Evolutionary conservation across 1,140 invertebrate species (phyloP).

Genomic region (Scaptodrosophila lebanonensis): DNA sequence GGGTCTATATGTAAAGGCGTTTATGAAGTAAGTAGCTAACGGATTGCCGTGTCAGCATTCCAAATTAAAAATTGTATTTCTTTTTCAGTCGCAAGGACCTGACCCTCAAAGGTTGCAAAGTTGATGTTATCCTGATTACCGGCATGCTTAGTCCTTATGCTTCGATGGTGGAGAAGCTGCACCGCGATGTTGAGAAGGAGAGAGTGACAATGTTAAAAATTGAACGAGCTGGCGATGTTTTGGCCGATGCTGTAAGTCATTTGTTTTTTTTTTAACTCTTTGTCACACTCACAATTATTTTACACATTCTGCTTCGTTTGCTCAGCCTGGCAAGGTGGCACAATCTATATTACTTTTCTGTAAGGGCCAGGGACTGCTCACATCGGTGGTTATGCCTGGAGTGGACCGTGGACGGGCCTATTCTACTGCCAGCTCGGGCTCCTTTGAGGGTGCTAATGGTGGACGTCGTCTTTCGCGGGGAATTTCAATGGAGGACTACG

Average conservation of each 20-base stretch:
- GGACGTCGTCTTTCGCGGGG: slow-evolving; percentile 81
- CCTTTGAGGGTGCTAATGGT: slow-evolving; percentile 65
- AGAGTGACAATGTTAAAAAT: slow-evolving; percentile 90
- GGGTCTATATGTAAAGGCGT: slow-evolving; percentile 88
- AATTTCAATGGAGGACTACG: slow-evolving; percentile 90
- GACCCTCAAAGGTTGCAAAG: slow-evolving; percentile 83
- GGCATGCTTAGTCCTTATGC: slow-evolving; percentile 89
- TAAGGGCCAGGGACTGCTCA: slow-evolving; percentile 87
- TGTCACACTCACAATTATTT: background rate
- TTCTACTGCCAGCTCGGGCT: slow-evolving; percentile 79
- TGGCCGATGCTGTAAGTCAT: slow-evolving; percentile 85
- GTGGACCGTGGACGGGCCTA: slow-evolving; percentile 82
- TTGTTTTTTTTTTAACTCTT: background rate
- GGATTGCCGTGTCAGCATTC: background rate
- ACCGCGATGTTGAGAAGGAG: slow-evolving; percentile 87
- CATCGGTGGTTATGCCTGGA: slow-evolving; percentile 84
- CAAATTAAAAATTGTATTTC: background rate
- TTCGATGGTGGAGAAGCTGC: slow-evolving; percentile 86
- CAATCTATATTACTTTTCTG: slow-evolving; percentile 89
- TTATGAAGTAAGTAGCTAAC: slow-evolving; percentile 82
- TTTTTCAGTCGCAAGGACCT: slow-evolving; percentile 83
- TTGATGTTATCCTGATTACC: slow-evolving; percentile 89
- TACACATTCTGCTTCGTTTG: slow-evolving; percentile 23
- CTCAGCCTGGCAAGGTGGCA: slow-evolving; percentile 88
- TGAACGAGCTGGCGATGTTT: slow-evolving; percentile 87